Evolutionary conservation across 2,797 vertebrate species (phyloP), one percentile per base, ranked within the genome.

Genomic region (Enoplosus armatus): DNA sequence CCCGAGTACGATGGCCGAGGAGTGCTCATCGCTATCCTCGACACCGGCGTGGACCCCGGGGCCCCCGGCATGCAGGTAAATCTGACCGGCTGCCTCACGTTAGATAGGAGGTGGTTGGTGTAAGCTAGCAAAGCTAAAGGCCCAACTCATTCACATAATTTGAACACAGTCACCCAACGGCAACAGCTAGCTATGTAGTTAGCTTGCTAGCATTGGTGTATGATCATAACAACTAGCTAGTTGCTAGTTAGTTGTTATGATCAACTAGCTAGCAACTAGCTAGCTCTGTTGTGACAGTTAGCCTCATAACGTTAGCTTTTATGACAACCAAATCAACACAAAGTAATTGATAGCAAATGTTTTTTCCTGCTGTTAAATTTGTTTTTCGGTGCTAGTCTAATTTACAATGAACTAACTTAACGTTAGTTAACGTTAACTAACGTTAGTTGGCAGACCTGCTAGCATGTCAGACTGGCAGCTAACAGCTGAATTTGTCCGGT

Each of bases 31-130:
- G 98, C 98, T 0, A 95, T 99, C 61, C 94, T 99, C 79, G 98
- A 99, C 92, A 99, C 98, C 22, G 98, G 98, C 59, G 98, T 99
- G 83, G 98, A 99, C 66, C 98, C 98, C 0, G 98, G 98, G 72
- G 98, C 98, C 53, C 98, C 97, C 67, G 98, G 98, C 89, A 97
- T 99, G 97, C 98, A 99, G 98, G 98, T 99, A 95, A 87, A 83
- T 59, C 29, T 26, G 56, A 55, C 82, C 90, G 87, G 78, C 86
- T 74, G 77, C 37, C 70, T 55, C 59, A 68, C 74, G 74, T 48
- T 83, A 72, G 76, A 80, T 43, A 5, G 24, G 5, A 62, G 83
- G 81, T 79, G 89, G 77, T 27, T 37, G 4, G 8, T 50, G 31
- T 20, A 37, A 77, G 77, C 75, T 86, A 87, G 77, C 72, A 10